These are phyloP conservation scores for Nesoenas mayeri DNA, from an alignment of 2,113 vertebrate genomes.

Conservation along the genomic window DNA sequence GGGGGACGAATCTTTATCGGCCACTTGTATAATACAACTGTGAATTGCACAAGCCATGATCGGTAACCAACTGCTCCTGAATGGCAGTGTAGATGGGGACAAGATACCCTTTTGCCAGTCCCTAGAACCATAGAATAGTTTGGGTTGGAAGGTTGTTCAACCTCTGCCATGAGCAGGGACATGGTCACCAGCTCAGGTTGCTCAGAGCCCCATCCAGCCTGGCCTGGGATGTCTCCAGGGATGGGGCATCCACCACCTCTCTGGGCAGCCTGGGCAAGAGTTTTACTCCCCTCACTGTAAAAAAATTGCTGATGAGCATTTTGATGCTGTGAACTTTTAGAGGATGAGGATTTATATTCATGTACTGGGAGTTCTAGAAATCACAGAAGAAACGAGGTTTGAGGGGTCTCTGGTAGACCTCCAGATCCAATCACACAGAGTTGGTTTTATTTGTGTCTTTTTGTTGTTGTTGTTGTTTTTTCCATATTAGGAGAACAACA, in stretches of 20 bases:
- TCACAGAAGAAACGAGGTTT: background rate
- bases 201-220: no score
- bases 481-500: background rate
- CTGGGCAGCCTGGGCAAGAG: no score
- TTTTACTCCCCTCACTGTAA: no score
- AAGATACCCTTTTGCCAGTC: background rate
- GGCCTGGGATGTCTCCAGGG: no score
- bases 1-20: background rate
- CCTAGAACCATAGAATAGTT: background rate
- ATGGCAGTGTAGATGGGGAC: accelerated
- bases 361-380: background rate
- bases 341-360: background rate
- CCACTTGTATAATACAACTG: accelerated
- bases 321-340: background rate
- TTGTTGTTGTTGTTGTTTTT: background rate
- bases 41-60: accelerated
- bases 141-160: no score
- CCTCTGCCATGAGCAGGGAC: no score
- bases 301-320: background rate
- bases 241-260: no score
- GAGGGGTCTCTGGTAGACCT: background rate
- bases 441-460: background rate
- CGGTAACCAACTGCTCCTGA: background rate
- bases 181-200: no score
- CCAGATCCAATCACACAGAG: accelerated